phyloP scores from a whole-genome alignment of 2,113 vertebrate species.

The Lipotes vexillifer region DNA sequence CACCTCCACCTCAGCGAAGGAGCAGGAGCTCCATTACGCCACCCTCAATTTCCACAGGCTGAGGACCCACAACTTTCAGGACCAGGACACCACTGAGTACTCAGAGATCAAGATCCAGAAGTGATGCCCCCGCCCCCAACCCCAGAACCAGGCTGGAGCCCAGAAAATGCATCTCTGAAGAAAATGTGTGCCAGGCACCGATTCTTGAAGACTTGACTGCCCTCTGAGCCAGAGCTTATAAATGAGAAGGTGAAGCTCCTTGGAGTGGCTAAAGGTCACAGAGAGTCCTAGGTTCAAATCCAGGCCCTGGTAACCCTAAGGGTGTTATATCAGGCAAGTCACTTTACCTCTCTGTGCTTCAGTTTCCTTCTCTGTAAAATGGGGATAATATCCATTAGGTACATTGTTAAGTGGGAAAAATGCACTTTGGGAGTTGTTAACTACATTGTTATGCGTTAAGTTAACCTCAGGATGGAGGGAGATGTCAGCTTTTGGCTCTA shows the following conservation, averaged over 20 bases:
- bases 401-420: neutral
- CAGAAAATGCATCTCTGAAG: neutral
- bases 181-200: neutral
- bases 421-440: neutral
- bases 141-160: neutral
- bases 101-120: neutral
- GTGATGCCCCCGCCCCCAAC: fast-evolving
- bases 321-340: neutral
- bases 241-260: neutral
- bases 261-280: neutral
- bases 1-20: neutral
- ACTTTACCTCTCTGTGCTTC: neutral
- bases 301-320: neutral
- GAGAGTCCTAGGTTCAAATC: neutral
- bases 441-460: neutral
- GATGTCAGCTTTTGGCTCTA: neutral
- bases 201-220: neutral
- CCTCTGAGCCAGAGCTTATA: neutral
- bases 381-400: neutral
- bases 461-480: neutral
- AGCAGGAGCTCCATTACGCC: neutral
- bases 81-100: neutral
- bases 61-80: neutral
- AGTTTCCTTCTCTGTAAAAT: neutral
- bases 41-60: neutral